Conservation (phyloP, 2,888 invertebrate species). For the Heliconius hortense region DNA sequence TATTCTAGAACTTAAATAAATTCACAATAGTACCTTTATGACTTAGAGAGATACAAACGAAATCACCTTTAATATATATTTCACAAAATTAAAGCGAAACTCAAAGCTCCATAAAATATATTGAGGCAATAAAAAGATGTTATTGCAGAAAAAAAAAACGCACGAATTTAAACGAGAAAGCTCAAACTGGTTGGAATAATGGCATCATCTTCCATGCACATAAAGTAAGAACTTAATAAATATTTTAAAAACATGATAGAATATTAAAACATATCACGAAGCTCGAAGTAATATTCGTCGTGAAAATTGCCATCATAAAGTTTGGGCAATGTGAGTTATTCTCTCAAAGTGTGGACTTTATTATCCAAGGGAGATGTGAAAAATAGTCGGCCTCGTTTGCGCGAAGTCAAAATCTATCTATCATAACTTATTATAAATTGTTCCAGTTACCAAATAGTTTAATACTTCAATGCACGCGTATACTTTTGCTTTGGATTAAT, state of each 20-base stretch:
- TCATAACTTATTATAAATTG: constrained; percentile 80
- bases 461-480: constrained; percentile 45
- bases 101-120: constrained; percentile 15
- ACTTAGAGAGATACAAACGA: not conserved
- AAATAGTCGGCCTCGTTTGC: constrained; percentile 56
- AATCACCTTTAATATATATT: not conserved
- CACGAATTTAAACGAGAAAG: constrained; percentile 9
- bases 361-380: constrained; percentile 66
- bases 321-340: constrained; percentile 70
- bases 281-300: constrained; percentile 66
- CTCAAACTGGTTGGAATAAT: constrained; percentile 34
- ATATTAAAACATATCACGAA: constrained; percentile 74
- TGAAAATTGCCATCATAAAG: constrained; percentile 76
- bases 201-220: constrained; percentile 38
- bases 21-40: not conserved
- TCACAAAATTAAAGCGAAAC: constrained; percentile 4
- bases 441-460: constrained; percentile 61
- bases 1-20: too few relatives aligned
- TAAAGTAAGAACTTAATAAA: constrained; percentile 70
- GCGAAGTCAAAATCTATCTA: constrained; percentile 58
- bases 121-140: constrained; percentile 28
- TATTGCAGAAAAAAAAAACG: constrained; percentile 19
- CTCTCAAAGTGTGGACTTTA: constrained; percentile 75
- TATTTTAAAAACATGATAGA: constrained; percentile 73
- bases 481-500: constrained; percentile 51